Conservation (phyloP, 2,888 invertebrate species). For the Lasioglossum morio region DNA sequence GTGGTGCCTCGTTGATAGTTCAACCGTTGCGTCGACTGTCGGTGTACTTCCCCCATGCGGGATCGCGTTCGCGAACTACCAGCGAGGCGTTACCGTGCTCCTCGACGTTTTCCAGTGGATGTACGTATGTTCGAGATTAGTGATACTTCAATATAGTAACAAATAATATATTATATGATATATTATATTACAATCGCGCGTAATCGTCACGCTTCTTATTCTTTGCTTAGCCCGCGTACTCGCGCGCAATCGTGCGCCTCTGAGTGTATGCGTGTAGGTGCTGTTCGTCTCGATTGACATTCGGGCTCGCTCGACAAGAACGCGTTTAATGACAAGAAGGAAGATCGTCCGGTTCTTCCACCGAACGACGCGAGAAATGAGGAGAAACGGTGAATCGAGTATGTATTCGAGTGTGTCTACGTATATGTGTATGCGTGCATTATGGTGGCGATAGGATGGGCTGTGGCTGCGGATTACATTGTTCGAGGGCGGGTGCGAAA, state of each 20-base stretch:
- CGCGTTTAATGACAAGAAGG: slow-evolving; percentile 62
- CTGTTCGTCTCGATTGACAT: slow-evolving; percentile 15
- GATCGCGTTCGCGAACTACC: not conserved
- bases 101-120: not conserved
- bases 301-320: slow-evolving; percentile 47
- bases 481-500: slow-evolving; percentile 7
- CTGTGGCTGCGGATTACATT: slow-evolving; percentile 16
- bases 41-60: not conserved
- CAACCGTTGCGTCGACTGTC: not conserved
- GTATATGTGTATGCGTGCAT: not conserved
- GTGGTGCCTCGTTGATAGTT: not conserved
- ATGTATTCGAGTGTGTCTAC: not conserved
- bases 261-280: slow-evolving; percentile 8
- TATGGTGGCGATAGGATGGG: slow-evolving; percentile 7
- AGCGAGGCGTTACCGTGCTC: not conserved
- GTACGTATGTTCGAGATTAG: slow-evolving; percentile 15
- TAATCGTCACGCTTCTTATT: slow-evolving; percentile 27
- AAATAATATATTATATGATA: slow-evolving; percentile 62
- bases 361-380: slow-evolving; percentile 59
- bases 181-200: slow-evolving; percentile 37
- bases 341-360: slow-evolving; percentile 54
- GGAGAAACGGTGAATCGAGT: not conserved
- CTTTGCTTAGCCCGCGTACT: slow-evolving; percentile 32
- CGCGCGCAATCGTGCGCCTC: slow-evolving; percentile 33
- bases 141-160: slow-evolving; percentile 55